These are phyloP conservation scores for Potamilus streckersoni DNA, from an alignment of 1,140 invertebrate species.

Conservation along the genomic window DNA sequence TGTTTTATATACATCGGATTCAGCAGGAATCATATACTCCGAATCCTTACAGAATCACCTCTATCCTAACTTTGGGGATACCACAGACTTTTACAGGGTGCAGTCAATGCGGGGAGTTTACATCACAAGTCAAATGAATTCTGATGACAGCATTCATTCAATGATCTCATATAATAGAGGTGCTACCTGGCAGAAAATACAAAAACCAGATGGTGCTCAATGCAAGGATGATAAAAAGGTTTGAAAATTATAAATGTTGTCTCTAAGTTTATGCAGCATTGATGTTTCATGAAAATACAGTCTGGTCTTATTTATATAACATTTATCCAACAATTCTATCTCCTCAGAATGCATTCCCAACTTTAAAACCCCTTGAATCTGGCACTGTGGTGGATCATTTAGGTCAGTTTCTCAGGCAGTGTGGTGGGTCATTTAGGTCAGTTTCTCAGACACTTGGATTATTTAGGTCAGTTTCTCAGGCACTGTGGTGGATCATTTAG, in stretches of 20 bases:
- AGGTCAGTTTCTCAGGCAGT: too few species aligned
- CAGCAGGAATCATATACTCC: conserved; percentile 61
- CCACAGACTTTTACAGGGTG: conserved; percentile 67
- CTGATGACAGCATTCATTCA: conserved; percentile 62
- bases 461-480: too few species aligned
- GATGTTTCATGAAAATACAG: background rate
- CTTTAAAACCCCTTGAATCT: too few species aligned
- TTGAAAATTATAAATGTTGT: background rate
- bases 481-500: too few species aligned
- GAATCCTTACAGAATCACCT: conserved; percentile 63
- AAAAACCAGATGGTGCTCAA: conserved; percentile 40
- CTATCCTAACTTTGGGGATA: conserved; percentile 62
- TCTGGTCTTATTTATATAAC: too few species aligned
- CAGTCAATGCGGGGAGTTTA: conserved; percentile 64
- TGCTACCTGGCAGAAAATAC: conserved; percentile 60
- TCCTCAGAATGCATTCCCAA: too few species aligned
- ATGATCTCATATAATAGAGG: conserved; percentile 65
- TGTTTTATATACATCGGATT: conserved; percentile 63
- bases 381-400: too few species aligned
- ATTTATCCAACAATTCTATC: too few species aligned
- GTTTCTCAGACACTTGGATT: too few species aligned
- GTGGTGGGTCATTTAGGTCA: too few species aligned
- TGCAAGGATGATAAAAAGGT: conserved; percentile 61
- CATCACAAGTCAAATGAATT: conserved; percentile 63
- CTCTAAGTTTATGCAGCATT: background rate